phyloP scores from a whole-genome alignment of 1,140 invertebrate genomes.

The Kradibia gibbosae region DNA sequence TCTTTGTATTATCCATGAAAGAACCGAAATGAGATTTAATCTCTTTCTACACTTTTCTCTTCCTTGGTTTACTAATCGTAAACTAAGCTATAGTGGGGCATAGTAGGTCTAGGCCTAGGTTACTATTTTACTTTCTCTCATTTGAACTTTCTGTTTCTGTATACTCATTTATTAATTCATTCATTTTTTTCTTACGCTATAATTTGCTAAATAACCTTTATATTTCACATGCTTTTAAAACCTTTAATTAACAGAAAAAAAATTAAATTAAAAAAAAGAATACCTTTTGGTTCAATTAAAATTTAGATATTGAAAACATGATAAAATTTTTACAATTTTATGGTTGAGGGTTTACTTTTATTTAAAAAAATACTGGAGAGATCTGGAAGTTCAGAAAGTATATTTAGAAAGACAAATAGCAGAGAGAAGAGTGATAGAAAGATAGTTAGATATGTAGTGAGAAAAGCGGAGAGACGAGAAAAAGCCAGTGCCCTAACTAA shows the following conservation, averaged over 20 bases:
- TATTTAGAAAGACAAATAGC: constrained; percentile 49
- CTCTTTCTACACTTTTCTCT: constrained; percentile 63
- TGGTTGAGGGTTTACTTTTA: too few relatives aligned
- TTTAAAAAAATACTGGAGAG: neutral
- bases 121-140: constrained; percentile 41
- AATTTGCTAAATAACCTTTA: neutral
- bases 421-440: neutral
- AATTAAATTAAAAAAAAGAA: too few relatives aligned
- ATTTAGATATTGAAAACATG: too few relatives aligned
- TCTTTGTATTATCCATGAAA: constrained; percentile 19
- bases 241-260: too few relatives aligned
- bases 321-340: too few relatives aligned
- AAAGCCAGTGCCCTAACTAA: neutral
- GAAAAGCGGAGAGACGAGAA: neutral
- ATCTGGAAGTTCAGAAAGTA: constrained; percentile 42
- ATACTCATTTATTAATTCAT: neutral
- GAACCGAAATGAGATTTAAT: constrained; percentile 54
- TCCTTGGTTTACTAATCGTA: constrained; percentile 39
- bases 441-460: neutral
- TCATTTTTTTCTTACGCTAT: neutral
- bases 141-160: constrained; percentile 5
- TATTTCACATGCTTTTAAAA: too few relatives aligned
- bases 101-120: constrained; percentile 72
- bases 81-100: constrained; percentile 57
- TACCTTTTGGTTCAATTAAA: too few relatives aligned